Conservation (phyloP, 1,140 invertebrate species). For the silkworm (Bombyx mori) region ASM3026992v2 NC_085111.1:11428501-11429000, state of each 20-base stretch:
- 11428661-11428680: no score
- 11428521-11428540: no score
- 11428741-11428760: slow-evolving; percentile 49
- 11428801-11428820: slow-evolving; percentile 63
- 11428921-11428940: slow-evolving; percentile 30
- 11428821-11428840: slow-evolving; percentile 63
- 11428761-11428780: slow-evolving; percentile 30
- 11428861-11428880: slow-evolving; percentile 60
- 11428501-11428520: no score
- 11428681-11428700: no score
- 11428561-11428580: no score
- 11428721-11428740: slow-evolving; percentile 58
- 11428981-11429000: slow-evolving; percentile 36
- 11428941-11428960: slow-evolving; percentile 28
- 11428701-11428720: slow-evolving; percentile 10
- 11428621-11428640: no score
- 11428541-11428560: no score
- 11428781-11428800: slow-evolving; percentile 65
- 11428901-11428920: slow-evolving; percentile 34
- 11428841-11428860: slow-evolving; percentile 62
- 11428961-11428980: slow-evolving; percentile 51
- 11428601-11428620: no score
- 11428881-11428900: slow-evolving; percentile 51
- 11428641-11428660: no score
- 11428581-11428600: no score